These are phyloP conservation scores for Craniophora ligustri DNA, from an alignment of 2,888 invertebrate genomes.

Conservation along the genomic window DNA sequence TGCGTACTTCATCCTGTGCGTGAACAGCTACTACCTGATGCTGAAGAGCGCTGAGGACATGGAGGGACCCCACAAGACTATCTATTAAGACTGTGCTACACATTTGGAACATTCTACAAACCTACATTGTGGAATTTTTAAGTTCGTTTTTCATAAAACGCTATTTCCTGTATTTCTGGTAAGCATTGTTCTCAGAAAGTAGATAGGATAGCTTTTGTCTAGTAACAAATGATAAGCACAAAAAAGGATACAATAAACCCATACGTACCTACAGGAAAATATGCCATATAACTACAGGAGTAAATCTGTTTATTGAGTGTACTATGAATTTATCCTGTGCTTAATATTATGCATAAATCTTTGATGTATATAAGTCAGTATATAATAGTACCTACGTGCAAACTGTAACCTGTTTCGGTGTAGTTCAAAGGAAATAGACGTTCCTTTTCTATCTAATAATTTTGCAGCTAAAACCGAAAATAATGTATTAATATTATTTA, in stretches of 20 bases:
- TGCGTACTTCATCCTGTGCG: slow-evolving; percentile 77
- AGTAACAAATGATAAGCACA: not conserved
- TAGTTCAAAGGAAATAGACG: no score
- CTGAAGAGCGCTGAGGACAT: slow-evolving; percentile 77
- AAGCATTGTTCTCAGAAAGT: not conserved
- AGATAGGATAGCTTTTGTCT: not conserved
- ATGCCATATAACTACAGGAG: not conserved
- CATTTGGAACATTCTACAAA: not conserved
- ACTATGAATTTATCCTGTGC: no score
- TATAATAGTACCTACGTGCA: no score
- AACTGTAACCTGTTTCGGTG: no score
- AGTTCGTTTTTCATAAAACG: not conserved
- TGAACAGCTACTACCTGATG: slow-evolving; percentile 81
- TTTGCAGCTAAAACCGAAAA: no score
- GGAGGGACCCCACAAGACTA: slow-evolving; percentile 67
- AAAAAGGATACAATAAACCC: no score
- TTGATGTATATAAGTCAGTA: no score
- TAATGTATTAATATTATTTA: no score
- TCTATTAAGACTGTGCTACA: slow-evolving; percentile 53
- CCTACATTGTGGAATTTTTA: not conserved
- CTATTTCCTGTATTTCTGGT: not conserved
- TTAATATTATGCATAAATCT: not conserved
- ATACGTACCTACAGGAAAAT: no score
- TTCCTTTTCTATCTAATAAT: no score
- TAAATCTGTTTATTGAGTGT: no score